These are phyloP conservation scores for Grantiella picta DNA, from an alignment of 2,113 vertebrate species.

Conservation along the genomic window DNA sequence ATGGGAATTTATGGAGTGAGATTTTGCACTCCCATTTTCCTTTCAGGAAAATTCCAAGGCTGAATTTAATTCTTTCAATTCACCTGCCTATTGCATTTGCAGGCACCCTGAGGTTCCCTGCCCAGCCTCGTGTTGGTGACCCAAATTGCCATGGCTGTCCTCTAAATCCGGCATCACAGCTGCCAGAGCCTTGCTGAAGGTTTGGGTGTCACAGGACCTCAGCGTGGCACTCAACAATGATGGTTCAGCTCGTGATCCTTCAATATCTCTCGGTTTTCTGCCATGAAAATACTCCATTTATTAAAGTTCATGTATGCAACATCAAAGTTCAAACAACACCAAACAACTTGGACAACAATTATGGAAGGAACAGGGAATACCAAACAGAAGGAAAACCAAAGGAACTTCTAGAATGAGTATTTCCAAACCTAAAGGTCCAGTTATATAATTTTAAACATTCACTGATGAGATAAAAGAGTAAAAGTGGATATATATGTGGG, in stretches of 20 bases:
- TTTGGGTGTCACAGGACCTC: not conserved
- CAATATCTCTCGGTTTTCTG: not conserved
- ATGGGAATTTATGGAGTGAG: not conserved
- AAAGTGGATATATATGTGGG: not conserved
- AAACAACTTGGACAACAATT: not conserved
- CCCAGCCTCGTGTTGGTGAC: not conserved
- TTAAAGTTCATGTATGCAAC: not conserved
- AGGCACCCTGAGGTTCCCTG: not conserved
- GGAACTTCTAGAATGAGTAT: not conserved
- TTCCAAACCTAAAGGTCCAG: not conserved
- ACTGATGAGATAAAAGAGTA: not conserved
- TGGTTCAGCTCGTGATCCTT: not conserved
- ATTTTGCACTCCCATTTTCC: not conserved
- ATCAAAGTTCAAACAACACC: not conserved
- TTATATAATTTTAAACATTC: not conserved
- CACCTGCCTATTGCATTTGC: not conserved
- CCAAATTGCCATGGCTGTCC: not conserved
- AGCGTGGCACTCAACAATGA: not conserved
- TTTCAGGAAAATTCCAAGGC: not conserved
- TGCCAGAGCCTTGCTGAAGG: not conserved
- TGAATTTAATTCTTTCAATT: not conserved
- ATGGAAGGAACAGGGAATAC: not conserved
- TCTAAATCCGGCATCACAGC: not conserved
- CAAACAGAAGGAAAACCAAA: not conserved
- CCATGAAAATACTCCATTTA: not conserved